Base-by-base conservation (phyloP, 2,888 invertebrate genomes). In the Campaea margaritaria region DNA sequence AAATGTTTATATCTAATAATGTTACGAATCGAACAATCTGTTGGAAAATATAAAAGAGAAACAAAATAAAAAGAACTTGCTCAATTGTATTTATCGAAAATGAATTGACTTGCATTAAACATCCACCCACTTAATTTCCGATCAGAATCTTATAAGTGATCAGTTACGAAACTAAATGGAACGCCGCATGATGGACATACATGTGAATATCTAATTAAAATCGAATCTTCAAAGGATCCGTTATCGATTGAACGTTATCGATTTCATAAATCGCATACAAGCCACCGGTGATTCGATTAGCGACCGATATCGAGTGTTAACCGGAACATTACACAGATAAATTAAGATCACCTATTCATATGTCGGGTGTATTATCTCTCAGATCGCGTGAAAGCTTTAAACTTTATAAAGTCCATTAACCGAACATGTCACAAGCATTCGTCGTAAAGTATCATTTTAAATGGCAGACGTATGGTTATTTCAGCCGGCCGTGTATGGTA, bases 291-390 rank as follows among this genome's bases (percentile, higher is more conserved):
- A 87, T 85, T 88, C 85, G 86, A 88, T 88, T 86, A 86, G 82
- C 81, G 78, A 80, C 80, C 82, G 81, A 81, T 60, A 79, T 71
- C 61, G 76, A 83, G 83, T 86, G 85, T 85, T 85, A 85, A 83
- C 82, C 86, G 86, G 85, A 85, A 86, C 84, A 84, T 82, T 80
- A 85, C 85, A 81, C 81, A 81, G 83, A 85, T 89, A 88, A 89
- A 88, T 91, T 89, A 90, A 89, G 87, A 90, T 86, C 89, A 88
- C 85, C 91, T 84, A 91, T 91, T 91, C 89, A 91, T 84, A 82
- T 73, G 89, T 89, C 88, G 78, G 78, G 75, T 72, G 78, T 79
- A 84, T 87, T 89, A 89, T 87, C 87, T 85, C 74, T 72, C 39
- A 59, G 76, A 85, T 85, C 87, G 83, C 79, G 82, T 83, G 83